Evolutionary conservation across 2,888 invertebrate species (phyloP), one percentile per base, ranked within the genome.

Genomic region (Matsumyia berberina): DNA sequence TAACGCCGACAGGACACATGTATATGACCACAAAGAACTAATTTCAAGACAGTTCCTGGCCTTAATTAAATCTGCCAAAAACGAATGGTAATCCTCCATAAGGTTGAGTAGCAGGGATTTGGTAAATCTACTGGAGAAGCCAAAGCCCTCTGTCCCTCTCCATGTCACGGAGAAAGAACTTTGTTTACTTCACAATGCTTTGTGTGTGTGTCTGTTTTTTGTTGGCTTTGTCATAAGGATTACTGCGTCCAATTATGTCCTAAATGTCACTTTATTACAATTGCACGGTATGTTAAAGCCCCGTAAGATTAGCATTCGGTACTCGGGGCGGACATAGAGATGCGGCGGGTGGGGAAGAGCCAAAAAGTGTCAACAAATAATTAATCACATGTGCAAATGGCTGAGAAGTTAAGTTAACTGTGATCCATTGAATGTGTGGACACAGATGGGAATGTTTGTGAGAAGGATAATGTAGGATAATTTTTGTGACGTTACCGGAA

Each of bases 251-350:
- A 67, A 76, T 76, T 76, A 67, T 58, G 67, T 42, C 67, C 58
- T 67, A 67, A 58, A 67, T 76, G 76, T 76, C 76, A 67, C 58
- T 66, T 76, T 76, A 76, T 67, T 76, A 67, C 58, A 76, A 76
- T 67, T 76, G 76, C 35, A 42, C 51, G 67, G 33, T 33, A 58
- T 11, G 33, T 67, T 15, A 44, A 42, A 51, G 67, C 53, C 57
- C 39, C 2, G 9, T 51, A 15, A 67, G 76, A 76, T 76, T 57
- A 76, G 42, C 64, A 46, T 44, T 57, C n/a, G 5, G 33, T 37
- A 24, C 24, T 24, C 24, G 12, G 19, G 19, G 0, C 24, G 66
- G 24, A 24, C 1, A 24, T 24, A 24, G 24, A 3, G 4, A 24
- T n/a, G 12, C n/a, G 33, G 24, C 9, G 6, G 8, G 3, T 8